Evolutionary conservation across 2,888 invertebrate genomes (phyloP), one percentile per base, ranked within the genome.

Genomic region (Sepiola atlantica): DNA sequence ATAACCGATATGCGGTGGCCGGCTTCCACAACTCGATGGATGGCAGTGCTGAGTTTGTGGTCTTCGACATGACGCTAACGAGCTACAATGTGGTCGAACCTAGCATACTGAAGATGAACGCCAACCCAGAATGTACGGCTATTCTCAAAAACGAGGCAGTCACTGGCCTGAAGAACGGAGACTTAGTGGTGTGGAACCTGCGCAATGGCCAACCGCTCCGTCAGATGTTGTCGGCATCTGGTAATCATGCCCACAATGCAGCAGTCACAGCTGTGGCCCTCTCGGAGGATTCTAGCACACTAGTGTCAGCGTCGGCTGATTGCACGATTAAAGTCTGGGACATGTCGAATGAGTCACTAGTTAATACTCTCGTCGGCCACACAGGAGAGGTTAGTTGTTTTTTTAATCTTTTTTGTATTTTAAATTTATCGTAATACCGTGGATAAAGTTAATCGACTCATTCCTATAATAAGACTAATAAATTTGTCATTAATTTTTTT

Each of bases 1-100:
- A 97, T 94, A 96, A 97, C 95, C 95, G 96, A 55, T 97, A 96
- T 94, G 97, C 97, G 32, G 95, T 97, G n/a, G 97, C 97, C 77
- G 97, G 97, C 92, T 97, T 97, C 95, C 96, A 96, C 94, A 97
- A 97, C 95, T 96, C 97, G 18, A 96, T 96, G 94, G 97, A 97
- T 95, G 97, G 97, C 94, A 96, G 96, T 93, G 97, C 97, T 35
- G 97, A 97, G 95, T 97, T 97, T 95, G 96, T 97, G 94, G 96
- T 97, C 92, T 97, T 97, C 95, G 97, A 97, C 94, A 96, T 97
- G 96, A 96, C 96, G 91, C 94, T 96, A 61, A 96, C 96, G 35
- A 96, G 96, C 94, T 96, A 96, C 94, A 96, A 96, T 94, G 96
- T 96, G n/a, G 96, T 95, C 35, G 97, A 97, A 90, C 97, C 97